A percentile compares a stretch with the other conserved stretches of the same genome.
Conservation (phyloP, 2,888 invertebrate species). For the Pseudococcus viburni region DNA sequence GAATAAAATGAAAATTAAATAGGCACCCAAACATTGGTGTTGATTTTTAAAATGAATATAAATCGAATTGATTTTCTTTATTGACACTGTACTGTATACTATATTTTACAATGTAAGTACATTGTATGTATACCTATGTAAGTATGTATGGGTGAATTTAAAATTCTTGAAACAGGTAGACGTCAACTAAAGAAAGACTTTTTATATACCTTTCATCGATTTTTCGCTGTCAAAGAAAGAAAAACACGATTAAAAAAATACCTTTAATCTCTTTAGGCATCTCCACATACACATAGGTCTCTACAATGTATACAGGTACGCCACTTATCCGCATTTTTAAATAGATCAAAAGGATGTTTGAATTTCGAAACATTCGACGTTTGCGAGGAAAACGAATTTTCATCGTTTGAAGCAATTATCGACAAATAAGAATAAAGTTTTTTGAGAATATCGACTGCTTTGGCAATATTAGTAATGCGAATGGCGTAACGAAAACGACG, state of each 20-base stretch:
- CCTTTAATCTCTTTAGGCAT: neutral
- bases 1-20: neutral
- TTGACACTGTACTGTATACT: neutral
- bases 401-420: neutral
- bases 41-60: conserved; percentile 21
- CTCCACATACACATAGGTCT: too few relatives aligned
- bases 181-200: neutral
- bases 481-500: neutral
- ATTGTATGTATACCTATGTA: too few relatives aligned
- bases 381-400: neutral
- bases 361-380: neutral
- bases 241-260: neutral
- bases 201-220: conserved; percentile 13
- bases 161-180: neutral
- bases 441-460: neutral
- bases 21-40: neutral
- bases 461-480: neutral
- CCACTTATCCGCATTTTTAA: neutral
- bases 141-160: neutral
- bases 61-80: conserved; percentile 30
- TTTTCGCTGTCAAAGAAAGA: neutral
- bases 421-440: neutral
- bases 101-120: too few relatives aligned
- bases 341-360: neutral
- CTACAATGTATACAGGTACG: too few relatives aligned